A percentile compares a stretch with the other conserved stretches of the same genome.
These are phyloP conservation scores for Germaria angustata DNA, from an alignment of 2,888 invertebrate genomes.

Conservation along the genomic window DNA sequence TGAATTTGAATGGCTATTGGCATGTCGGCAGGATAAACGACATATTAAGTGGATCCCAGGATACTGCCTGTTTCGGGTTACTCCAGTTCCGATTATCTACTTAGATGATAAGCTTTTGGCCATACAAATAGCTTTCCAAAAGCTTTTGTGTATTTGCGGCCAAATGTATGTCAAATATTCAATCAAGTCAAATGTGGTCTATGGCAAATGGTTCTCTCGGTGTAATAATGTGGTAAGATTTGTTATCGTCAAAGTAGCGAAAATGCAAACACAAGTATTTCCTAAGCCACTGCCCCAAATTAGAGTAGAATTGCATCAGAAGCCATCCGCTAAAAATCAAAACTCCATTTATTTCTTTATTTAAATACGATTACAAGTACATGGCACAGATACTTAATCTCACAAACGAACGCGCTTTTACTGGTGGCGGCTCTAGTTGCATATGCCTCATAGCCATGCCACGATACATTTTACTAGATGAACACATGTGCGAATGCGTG, in stretches of 20 bases:
- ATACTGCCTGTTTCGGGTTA: too few relatives aligned
- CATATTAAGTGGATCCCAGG: too few relatives aligned
- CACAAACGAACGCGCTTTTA: not conserved
- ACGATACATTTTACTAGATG: too few relatives aligned
- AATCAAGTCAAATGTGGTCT: slow-evolving; percentile 16
- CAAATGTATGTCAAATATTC: too few relatives aligned
- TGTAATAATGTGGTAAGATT: slow-evolving; percentile 16
- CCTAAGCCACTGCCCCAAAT: slow-evolving; percentile 58
- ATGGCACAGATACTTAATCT: slow-evolving; percentile 7
- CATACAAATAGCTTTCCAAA: too few relatives aligned
- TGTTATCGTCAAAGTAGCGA: slow-evolving; percentile 17
- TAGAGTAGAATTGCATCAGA: slow-evolving; percentile 64
- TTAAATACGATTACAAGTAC: not conserved
- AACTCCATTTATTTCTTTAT: slow-evolving; percentile 37
- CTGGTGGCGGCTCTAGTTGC: not conserved
- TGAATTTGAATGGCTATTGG: too few relatives aligned
- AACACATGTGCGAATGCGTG: not conserved
- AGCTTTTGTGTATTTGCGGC: too few relatives aligned
- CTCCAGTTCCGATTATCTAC: too few relatives aligned
- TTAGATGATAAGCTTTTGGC: too few relatives aligned
- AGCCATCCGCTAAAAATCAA: slow-evolving; percentile 39
- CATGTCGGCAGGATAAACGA: too few relatives aligned
- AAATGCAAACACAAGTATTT: slow-evolving; percentile 25
- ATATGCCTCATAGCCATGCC: not conserved
- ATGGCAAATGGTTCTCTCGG: slow-evolving; percentile 28